Percentiles rank a stretch among this genome's conserved stretches.
These are phyloP conservation scores for Hippolais icterina DNA, from an alignment of 2,113 vertebrate genomes.

Conservation along the genomic window DNA sequence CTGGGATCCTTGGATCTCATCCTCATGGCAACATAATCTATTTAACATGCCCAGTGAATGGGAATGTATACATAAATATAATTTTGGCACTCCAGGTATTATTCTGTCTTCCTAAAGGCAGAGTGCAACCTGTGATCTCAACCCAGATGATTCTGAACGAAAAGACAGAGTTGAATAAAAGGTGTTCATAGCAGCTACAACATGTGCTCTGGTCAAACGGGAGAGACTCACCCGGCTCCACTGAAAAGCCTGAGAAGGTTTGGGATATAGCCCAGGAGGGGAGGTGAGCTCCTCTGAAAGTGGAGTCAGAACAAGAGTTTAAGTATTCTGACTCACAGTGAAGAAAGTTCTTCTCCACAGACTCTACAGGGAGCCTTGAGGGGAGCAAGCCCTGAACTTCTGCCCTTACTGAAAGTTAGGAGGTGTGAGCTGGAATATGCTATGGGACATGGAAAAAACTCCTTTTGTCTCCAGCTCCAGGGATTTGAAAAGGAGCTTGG, in stretches of 20 bases:
- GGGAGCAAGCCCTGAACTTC: conserved; percentile 22
- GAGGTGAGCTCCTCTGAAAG: not conserved
- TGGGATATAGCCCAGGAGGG: not conserved
- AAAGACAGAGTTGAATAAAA: not conserved
- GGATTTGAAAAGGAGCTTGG: conserved; percentile 23
- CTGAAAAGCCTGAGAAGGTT: not conserved
- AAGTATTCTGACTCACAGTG: not conserved
- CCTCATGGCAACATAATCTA: not conserved
- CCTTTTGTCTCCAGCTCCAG: conserved; percentile 13
- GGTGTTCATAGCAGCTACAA: not conserved
- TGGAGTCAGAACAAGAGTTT: not conserved
- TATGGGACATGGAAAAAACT: not conserved
- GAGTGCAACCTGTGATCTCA: not conserved
- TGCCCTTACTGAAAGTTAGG: not conserved
- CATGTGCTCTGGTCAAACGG: not conserved
- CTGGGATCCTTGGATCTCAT: not conserved
- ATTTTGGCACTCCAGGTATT: not conserved
- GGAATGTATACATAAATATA: not conserved
- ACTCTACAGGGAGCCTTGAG: not conserved
- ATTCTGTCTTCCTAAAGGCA: not conserved
- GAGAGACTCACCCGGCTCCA: not conserved
- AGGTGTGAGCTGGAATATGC: not conserved
- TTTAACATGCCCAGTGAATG: not conserved
- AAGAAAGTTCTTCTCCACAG: not conserved
- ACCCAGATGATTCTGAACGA: not conserved